Percentiles rank a stretch among this genome's conserved stretches.
Evolutionary conservation across 2,113 vertebrate genomes (phyloP).

Genomic region (Sinocyclocheilus grahami): DNA sequence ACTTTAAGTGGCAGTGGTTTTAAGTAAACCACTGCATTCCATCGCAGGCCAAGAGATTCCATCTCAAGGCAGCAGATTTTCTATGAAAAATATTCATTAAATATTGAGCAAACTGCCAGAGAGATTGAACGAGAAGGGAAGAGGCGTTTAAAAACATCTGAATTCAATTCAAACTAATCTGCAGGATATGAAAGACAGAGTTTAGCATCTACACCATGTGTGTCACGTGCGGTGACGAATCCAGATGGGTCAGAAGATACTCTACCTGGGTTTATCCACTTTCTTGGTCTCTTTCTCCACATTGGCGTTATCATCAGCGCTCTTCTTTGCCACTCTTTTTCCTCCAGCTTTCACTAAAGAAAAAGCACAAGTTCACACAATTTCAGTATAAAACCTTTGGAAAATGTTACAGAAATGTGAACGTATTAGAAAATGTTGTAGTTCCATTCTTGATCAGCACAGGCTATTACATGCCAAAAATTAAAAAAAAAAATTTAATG

Average conservation of each 20-base stretch:
- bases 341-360: constrained; percentile 86
- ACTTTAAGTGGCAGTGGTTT: no score
- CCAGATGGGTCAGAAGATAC: not conserved
- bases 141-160: not conserved
- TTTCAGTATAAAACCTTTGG: not conserved
- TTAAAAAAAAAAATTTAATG: no score
- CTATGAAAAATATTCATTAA: not conserved
- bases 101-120: not conserved
- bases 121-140: not conserved
- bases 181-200: not conserved
- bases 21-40: not conserved
- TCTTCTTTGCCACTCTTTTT: constrained; percentile 87
- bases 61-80: not conserved
- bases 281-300: constrained; percentile 78
- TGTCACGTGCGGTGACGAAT: not conserved
- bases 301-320: constrained; percentile 73
- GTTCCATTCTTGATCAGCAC: no score
- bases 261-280: constrained; percentile 82
- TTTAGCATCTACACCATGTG: not conserved
- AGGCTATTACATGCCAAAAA: no score
- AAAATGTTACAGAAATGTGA: not conserved
- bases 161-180: not conserved
- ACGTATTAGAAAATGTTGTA: not conserved
- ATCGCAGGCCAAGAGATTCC: not conserved
- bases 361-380: not conserved